Conservation (phyloP, 2,797 vertebrate genomes). For the Intellagama lesueurii region DNA sequence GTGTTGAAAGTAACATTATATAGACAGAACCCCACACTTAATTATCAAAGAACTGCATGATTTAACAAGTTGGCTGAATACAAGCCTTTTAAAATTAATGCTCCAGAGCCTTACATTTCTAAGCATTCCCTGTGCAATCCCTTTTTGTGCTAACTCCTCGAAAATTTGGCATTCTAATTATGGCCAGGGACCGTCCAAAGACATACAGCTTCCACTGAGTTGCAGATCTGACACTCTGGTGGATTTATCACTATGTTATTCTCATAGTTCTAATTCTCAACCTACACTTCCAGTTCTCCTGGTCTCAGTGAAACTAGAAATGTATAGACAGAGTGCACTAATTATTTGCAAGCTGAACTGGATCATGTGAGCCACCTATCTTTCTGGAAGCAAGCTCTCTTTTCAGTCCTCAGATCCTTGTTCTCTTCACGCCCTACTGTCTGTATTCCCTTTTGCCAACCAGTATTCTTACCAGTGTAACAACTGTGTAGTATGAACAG, state of each 20-base stretch:
- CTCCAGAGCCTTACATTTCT: slow-evolving; percentile 48
- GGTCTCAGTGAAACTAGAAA: not conserved
- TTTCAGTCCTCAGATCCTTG: not conserved
- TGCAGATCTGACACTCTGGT: not conserved
- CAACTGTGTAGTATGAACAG: not conserved
- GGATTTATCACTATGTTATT: not conserved
- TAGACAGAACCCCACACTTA: slow-evolving; percentile 40
- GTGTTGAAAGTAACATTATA: slow-evolving; percentile 65
- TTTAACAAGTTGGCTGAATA: slow-evolving; percentile 64
- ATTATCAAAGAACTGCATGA: slow-evolving; percentile 56
- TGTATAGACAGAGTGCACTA: not conserved
- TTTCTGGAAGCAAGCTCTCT: not conserved
- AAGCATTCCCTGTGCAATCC: slow-evolving; percentile 33
- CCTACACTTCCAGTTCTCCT: not conserved
- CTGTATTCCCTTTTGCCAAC: not conserved
- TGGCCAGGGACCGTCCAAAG: not conserved
- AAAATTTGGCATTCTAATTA: slow-evolving; percentile 20
- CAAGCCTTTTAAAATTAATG: slow-evolving; percentile 54
- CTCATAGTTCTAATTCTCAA: not conserved
- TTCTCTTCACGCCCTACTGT: not conserved
- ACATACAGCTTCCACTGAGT: not conserved
- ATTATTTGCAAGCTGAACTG: slow-evolving; percentile 3
- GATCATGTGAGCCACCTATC: not conserved
- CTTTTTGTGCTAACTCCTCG: slow-evolving; percentile 1
- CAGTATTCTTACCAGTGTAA: not conserved